Evolutionary conservation across 2,797 vertebrate genomes (phyloP).

Genomic region (Parauchenoglanis punctatus): DNA sequence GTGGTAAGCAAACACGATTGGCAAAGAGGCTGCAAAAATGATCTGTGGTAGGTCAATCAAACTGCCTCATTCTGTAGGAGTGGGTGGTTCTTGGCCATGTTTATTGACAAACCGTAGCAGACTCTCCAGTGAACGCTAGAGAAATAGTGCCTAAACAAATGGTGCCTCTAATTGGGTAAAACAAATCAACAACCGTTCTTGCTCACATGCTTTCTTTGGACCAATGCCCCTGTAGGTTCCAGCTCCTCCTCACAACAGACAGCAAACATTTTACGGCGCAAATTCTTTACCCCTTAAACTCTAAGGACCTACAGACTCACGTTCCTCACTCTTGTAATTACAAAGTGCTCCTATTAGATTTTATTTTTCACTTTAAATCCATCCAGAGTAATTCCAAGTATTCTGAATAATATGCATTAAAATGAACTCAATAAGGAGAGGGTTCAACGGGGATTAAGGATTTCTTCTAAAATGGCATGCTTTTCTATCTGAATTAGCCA

Average conservation of each 20-base stretch:
- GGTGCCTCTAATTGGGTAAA: neutral
- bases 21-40: neutral
- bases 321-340: neutral
- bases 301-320: neutral
- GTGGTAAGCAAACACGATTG: neutral
- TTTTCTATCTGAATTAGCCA: neutral
- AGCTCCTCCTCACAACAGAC: neutral
- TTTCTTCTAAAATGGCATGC: neutral
- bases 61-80: neutral
- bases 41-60: neutral
- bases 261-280: neutral
- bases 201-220: neutral
- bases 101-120: neutral
- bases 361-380: neutral
- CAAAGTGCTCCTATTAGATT: neutral
- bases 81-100: neutral
- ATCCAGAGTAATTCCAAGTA: neutral
- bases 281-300: neutral
- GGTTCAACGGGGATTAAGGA: conserved; percentile 4
- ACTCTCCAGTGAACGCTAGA: neutral
- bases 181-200: neutral
- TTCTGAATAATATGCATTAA: neutral
- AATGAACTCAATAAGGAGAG: neutral
- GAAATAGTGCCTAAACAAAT: neutral
- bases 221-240: neutral